Evolutionary conservation across 2,113 vertebrate species (phyloP).

Genomic region (Cinclus cinclus): DNA sequence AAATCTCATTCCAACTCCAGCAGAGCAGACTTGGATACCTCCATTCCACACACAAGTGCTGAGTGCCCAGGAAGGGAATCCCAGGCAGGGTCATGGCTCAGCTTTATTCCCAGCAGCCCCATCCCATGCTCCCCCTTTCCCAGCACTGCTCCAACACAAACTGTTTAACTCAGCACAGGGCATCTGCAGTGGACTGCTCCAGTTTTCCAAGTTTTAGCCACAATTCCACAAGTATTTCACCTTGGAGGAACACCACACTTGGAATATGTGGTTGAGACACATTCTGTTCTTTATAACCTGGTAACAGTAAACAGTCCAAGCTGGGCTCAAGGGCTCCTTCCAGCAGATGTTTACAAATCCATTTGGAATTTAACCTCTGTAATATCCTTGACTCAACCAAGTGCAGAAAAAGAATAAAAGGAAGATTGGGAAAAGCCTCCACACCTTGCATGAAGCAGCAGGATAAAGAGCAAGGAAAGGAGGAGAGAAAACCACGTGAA

Average conservation of each 20-base stretch:
- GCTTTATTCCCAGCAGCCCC: not conserved
- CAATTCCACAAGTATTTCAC: not conserved
- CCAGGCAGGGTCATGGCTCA: not conserved
- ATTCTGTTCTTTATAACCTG: not conserved
- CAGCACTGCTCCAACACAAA: not conserved
- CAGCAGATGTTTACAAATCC: not conserved
- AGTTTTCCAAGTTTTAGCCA: not conserved
- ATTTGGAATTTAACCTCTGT: not conserved
- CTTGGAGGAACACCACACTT: not conserved
- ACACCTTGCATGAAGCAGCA: not conserved
- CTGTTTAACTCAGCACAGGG: not conserved
- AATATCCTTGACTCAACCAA: not conserved
- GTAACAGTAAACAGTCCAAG: accelerated
- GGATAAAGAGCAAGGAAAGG: not conserved
- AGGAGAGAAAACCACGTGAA: not conserved
- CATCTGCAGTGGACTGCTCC: not conserved
- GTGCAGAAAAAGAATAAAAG: not conserved
- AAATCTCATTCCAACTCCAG: not conserved
- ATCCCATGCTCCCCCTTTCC: not conserved
- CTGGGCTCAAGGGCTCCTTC: not conserved
- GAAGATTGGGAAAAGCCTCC: not conserved
- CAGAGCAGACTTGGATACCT: not conserved
- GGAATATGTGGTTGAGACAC: not conserved
- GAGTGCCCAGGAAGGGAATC: not conserved
- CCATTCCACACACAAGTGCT: not conserved